Evolutionary conservation across 1,140 invertebrate species (phyloP).

Genomic region (Alviniconcha marisindica): DNA sequence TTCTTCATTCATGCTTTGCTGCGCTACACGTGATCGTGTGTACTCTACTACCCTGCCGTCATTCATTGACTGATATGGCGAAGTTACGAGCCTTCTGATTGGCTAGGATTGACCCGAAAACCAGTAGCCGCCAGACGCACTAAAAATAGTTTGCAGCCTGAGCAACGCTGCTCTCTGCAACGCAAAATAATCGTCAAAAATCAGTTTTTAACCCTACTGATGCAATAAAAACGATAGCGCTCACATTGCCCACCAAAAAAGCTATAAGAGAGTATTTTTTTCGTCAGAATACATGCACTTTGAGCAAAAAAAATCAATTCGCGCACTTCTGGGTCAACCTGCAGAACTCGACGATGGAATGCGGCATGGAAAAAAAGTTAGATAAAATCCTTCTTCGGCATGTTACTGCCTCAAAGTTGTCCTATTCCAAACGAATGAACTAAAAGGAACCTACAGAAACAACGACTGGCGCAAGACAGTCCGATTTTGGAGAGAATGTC

Average conservation of each 20-base stretch:
- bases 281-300: conserved; percentile 23
- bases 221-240: conserved; percentile 25
- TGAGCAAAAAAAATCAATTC: conserved; percentile 30
- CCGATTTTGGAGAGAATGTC: background rate
- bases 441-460: background rate
- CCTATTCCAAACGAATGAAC: background rate
- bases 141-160: conserved; percentile 38
- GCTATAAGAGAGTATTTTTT: background rate
- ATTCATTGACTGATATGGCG: conserved; percentile 21
- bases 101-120: background rate
- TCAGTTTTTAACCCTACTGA: conserved; percentile 32
- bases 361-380: conserved; percentile 2
- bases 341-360: conserved; percentile 2
- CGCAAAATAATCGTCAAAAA: conserved; percentile 38
- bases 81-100: conserved; percentile 29
- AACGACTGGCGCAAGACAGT: background rate
- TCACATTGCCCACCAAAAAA: background rate
- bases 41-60: conserved; percentile 37
- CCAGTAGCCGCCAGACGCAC: background rate
- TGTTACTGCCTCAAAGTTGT: no score
- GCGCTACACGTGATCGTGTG: background rate
- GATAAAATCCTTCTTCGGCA: background rate
- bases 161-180: conserved; percentile 14
- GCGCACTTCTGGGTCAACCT: conserved; percentile 13
- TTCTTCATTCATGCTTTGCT: conserved; percentile 19